phyloP scores from a whole-genome alignment of 2,797 vertebrate genomes.

The Adelosebastes latens region DNA sequence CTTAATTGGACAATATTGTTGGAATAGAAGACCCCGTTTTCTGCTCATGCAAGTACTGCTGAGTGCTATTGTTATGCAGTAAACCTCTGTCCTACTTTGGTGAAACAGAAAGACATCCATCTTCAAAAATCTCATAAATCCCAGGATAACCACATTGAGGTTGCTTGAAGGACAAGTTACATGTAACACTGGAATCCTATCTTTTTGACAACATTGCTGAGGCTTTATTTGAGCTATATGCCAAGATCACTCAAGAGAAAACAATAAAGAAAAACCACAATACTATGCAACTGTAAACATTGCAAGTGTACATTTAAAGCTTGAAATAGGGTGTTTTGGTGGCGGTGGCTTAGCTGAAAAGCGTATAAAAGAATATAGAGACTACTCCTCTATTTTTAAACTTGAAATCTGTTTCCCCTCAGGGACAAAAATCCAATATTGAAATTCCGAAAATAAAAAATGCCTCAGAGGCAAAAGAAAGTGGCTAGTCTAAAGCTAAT shows the following conservation, averaged over 20 bases:
- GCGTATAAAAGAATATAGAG: slow-evolving; percentile 5
- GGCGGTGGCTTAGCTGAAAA: slow-evolving; percentile 17
- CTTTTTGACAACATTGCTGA: slow-evolving; percentile 26
- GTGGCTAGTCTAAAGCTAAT: slow-evolving; percentile 22
- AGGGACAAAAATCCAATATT: slow-evolving; percentile 50
- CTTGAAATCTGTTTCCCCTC: slow-evolving; percentile 21
- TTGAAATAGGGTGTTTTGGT: slow-evolving; percentile 15
- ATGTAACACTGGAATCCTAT: slow-evolving; percentile 23
- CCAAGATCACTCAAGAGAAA: slow-evolving; percentile 23
- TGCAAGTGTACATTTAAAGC: slow-evolving; percentile 24
- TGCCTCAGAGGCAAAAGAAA: slow-evolving; percentile 23
- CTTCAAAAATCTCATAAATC: slow-evolving; percentile 47
- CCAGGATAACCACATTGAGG: slow-evolving; percentile 35
- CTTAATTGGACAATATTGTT: not conserved
- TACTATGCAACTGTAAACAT: slow-evolving; percentile 16
- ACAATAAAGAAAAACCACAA: slow-evolving; percentile 7
- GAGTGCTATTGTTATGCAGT: slow-evolving; percentile 27
- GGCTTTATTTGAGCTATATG: slow-evolving; percentile 32
- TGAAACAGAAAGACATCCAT: slow-evolving; percentile 28
- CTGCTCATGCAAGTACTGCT: not conserved
- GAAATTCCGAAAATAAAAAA: slow-evolving; percentile 49
- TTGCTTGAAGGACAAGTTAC: slow-evolving; percentile 60
- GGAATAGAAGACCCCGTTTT: not conserved
- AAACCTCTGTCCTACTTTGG: slow-evolving; percentile 18
- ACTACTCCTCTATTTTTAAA: slow-evolving; percentile 23